Evolutionary conservation across 35 echinoderm and acorn worm genomes (phyloP).

Genomic region (Apostichopus japonicus): DNA sequence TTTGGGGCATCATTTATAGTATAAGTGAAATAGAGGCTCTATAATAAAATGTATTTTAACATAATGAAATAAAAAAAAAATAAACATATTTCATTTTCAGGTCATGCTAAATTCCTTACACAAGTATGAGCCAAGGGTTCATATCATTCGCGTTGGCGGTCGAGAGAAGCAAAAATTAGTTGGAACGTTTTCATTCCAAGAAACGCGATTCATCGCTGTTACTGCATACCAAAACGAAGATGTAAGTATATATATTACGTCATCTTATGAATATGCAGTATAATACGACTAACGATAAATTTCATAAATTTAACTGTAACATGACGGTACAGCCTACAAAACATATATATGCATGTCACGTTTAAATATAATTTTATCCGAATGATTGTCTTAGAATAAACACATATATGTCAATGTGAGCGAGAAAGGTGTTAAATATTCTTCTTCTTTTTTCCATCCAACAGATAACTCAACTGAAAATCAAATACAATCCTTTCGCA

Average conservation of each 20-base stretch:
- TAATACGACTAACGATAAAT: no score
- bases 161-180: constrained; percentile 89
- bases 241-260: constrained; percentile 62
- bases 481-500: constrained; percentile 98
- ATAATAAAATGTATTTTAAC: no score
- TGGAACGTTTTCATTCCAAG: constrained; percentile 74
- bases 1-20: not conserved
- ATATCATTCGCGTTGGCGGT: constrained; percentile 87
- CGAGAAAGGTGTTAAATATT: no score
- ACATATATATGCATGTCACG: no score
- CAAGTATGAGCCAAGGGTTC: constrained; percentile 92
- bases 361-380: no score
- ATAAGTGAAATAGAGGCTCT: not conserved
- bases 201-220: constrained; percentile 94
- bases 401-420: no score
- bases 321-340: no score
- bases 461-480: constrained; percentile 97
- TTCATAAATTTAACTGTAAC: no score
- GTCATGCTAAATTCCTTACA: constrained; percentile 97
- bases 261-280: no score
- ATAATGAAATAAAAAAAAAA: no score
- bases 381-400: no score
- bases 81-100: constrained; percentile 48
- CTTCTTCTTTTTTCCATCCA: not conserved
- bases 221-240: constrained; percentile 99